phyloP scores from a whole-genome alignment of 2,888 invertebrate genomes.

The Drosophila algonquin region DNA sequence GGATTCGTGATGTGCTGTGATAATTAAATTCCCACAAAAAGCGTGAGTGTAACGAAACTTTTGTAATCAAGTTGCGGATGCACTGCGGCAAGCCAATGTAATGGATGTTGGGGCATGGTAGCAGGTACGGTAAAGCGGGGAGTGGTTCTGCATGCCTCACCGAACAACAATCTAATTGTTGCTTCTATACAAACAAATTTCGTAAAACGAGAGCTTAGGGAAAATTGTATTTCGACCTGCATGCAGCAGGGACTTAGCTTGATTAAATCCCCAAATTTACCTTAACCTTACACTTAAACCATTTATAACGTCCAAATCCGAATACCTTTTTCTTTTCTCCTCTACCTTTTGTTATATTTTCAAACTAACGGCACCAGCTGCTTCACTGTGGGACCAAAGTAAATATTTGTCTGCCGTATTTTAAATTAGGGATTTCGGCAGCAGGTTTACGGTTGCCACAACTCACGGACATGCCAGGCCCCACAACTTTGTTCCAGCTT shows the following conservation, averaged over 20 bases:
- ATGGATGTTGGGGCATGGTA: background rate
- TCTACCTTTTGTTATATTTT: background rate
- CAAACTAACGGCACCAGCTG: constrained; percentile 10
- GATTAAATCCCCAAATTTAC: background rate
- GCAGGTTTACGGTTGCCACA: constrained; percentile 44
- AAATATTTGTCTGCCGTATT: constrained; percentile 49
- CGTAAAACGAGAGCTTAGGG: too few species aligned
- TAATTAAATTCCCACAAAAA: constrained; percentile 42
- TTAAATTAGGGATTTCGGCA: constrained; percentile 48
- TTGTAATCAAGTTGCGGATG: constrained; percentile 28
- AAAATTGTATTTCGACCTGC: background rate
- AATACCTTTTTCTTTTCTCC: background rate
- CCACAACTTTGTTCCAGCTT: constrained; percentile 20
- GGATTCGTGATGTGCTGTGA: constrained; percentile 16
- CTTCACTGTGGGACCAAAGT: constrained; percentile 30
- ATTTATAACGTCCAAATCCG: background rate
- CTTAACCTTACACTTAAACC: background rate
- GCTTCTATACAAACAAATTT: background rate
- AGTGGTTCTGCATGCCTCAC: background rate
- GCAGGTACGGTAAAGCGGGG: background rate
- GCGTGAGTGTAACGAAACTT: constrained; percentile 21
- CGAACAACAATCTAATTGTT: background rate
- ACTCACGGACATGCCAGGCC: constrained; percentile 37
- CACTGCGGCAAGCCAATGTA: constrained; percentile 28
- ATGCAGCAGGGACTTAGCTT: background rate